Conservation (phyloP, 2,888 invertebrate genomes). For the Cremastinae sp. region DNA sequence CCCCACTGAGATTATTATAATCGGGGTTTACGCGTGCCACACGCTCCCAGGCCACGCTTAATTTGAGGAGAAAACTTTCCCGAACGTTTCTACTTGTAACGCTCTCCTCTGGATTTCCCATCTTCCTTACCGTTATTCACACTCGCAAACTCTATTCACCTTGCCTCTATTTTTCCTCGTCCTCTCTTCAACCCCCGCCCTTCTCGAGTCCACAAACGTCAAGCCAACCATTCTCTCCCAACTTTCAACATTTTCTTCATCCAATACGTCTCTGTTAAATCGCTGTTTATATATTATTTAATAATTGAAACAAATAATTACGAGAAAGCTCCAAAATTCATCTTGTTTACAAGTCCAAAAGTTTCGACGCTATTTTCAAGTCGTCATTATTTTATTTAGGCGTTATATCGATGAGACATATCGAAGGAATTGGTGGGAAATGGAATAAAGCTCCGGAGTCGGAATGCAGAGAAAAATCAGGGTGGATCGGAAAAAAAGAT, state of each 20-base stretch:
- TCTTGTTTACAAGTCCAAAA: too few relatives aligned
- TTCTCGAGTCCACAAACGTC: background rate
- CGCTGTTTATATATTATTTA: too few relatives aligned
- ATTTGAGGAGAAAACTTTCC: conserved; percentile 78
- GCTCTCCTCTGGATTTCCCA: conserved; percentile 65
- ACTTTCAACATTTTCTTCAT: conserved; percentile 1
- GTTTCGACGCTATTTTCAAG: too few relatives aligned
- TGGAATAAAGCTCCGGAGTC: conserved; percentile 5
- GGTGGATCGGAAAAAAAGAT: conserved; percentile 51
- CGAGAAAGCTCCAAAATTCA: too few relatives aligned
- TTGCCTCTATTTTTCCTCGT: conserved; percentile 42
- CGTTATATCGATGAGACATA: too few relatives aligned
- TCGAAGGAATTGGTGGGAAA: background rate
- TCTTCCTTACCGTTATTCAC: conserved; percentile 65
- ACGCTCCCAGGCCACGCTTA: conserved; percentile 74
- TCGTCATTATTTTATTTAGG: too few relatives aligned
- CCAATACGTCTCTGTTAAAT: too few relatives aligned
- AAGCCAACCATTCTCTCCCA: background rate
- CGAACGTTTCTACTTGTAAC: conserved; percentile 63
- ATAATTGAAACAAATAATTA: too few relatives aligned
- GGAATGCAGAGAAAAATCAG: conserved; percentile 53
- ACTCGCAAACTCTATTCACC: conserved; percentile 48
- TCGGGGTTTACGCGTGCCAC: conserved; percentile 78
- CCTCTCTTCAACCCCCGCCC: conserved; percentile 28
- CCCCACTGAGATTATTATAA: conserved; percentile 80